These are phyloP conservation scores for Calonectris borealis DNA, from an alignment of 2,113 vertebrate species.

Conservation along the genomic window DNA sequence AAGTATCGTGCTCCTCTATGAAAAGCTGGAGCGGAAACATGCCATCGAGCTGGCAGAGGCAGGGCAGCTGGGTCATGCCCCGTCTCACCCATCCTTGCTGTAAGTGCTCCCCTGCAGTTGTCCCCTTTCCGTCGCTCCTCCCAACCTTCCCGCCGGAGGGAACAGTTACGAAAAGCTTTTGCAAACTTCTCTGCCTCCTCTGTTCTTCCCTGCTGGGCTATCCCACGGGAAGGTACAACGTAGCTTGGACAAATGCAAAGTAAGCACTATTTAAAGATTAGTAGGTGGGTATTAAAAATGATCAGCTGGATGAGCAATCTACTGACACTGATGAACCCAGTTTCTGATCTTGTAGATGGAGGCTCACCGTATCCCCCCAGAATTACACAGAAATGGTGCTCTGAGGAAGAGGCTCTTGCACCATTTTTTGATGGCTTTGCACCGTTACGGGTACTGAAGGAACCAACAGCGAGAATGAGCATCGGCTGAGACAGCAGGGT, in stretches of 20 bases:
- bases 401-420: background rate
- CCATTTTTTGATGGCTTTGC: background rate
- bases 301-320: background rate
- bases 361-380: fast-evolving
- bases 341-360: background rate
- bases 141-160: background rate
- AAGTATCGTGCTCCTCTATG: conserved; percentile 83
- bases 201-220: background rate
- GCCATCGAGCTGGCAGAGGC: conserved; percentile 73
- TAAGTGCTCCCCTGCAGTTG: background rate
- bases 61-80: conserved; percentile 44
- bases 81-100: conserved; percentile 20
- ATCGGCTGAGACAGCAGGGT: background rate
- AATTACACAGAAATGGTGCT: background rate
- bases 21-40: conserved; percentile 82
- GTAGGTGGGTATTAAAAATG: background rate
- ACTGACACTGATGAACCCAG: no score
- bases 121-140: fast-evolving
- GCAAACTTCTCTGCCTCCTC: background rate
- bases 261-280: background rate
- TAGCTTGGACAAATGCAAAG: background rate
- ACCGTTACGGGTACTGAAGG: background rate
- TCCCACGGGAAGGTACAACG: background rate
- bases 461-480: background rate
- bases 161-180: background rate